Evolutionary conservation across 2,888 invertebrate genomes (phyloP).

Genomic region (Micropterix aruncella): DNA sequence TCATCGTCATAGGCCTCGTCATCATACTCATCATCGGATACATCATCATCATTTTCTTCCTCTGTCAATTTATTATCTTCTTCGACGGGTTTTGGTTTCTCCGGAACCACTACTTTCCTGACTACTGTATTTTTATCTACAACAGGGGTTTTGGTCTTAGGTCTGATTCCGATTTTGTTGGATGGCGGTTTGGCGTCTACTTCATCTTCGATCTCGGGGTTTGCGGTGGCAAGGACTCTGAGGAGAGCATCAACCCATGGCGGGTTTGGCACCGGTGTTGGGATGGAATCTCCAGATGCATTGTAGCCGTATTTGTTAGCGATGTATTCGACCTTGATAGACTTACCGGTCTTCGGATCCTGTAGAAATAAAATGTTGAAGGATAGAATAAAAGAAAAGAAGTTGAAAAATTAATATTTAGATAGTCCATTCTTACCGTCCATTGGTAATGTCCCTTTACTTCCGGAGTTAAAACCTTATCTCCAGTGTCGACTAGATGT

Average conservation of each 20-base stretch:
- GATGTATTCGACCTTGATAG: constrained; percentile 33
- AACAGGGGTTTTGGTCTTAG: too few species aligned
- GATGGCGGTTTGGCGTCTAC: too few species aligned
- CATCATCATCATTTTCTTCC: neutral
- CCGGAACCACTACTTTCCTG: too few species aligned
- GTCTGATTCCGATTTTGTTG: too few species aligned
- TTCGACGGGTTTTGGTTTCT: neutral
- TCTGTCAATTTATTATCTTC: neutral
- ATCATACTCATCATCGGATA: too few species aligned
- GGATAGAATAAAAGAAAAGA: constrained; percentile 2
- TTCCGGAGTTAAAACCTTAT: too few species aligned
- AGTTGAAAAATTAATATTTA: neutral
- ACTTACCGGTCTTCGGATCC: constrained; percentile 23
- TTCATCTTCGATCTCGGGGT: too few species aligned
- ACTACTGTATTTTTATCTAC: too few species aligned
- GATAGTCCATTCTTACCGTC: too few species aligned
- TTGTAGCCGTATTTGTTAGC: constrained; percentile 38
- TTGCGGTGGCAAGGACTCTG: constrained; percentile 31
- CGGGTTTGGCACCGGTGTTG: constrained; percentile 37
- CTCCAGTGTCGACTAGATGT: too few species aligned
- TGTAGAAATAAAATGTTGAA: constrained; percentile 4
- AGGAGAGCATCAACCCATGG: constrained; percentile 39
- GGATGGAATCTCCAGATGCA: constrained; percentile 33
- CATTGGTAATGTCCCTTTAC: too few species aligned
- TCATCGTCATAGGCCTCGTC: too few species aligned